Percentiles rank a stretch among this genome's conserved stretches.
Evolutionary conservation across 1,140 invertebrate genomes (phyloP).

Genomic region (Octopus sinensis): DNA sequence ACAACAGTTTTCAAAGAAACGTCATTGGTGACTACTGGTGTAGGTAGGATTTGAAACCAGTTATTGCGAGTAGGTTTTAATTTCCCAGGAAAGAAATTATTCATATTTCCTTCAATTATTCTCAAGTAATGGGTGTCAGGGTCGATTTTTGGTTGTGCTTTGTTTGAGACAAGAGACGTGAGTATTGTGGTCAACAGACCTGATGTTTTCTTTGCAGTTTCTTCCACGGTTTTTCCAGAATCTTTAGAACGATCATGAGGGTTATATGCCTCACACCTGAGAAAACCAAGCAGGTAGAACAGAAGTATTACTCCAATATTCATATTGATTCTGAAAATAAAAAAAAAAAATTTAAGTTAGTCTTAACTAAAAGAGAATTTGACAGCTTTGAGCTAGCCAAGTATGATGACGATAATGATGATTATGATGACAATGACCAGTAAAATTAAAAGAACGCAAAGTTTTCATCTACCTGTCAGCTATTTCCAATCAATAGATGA

Average conservation of each 20-base stretch:
- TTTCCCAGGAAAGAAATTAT: background rate
- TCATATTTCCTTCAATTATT: background rate
- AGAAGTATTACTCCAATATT: too few species aligned
- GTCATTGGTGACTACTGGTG: background rate
- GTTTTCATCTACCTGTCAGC: too few species aligned
- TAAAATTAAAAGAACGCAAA: too few species aligned
- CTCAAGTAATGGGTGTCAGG: background rate
- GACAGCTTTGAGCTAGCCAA: too few species aligned
- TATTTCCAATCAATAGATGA: too few species aligned
- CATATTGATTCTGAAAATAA: too few species aligned
- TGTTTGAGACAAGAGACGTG: background rate
- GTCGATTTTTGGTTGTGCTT: background rate
- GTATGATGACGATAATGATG: too few species aligned
- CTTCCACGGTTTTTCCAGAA: background rate
- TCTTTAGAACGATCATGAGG: background rate
- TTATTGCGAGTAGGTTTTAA: background rate
- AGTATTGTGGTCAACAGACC: background rate
- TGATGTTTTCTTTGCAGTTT: background rate
- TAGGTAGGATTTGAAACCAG: background rate
- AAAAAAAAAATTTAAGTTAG: too few species aligned
- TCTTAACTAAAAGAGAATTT: too few species aligned
- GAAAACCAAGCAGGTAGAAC: background rate
- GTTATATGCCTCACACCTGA: background rate
- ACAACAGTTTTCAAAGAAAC: background rate
- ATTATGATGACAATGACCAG: too few species aligned